Evolutionary conservation across 2,888 invertebrate species (phyloP).

Genomic region (Glaucopsyche alexis): DNA sequence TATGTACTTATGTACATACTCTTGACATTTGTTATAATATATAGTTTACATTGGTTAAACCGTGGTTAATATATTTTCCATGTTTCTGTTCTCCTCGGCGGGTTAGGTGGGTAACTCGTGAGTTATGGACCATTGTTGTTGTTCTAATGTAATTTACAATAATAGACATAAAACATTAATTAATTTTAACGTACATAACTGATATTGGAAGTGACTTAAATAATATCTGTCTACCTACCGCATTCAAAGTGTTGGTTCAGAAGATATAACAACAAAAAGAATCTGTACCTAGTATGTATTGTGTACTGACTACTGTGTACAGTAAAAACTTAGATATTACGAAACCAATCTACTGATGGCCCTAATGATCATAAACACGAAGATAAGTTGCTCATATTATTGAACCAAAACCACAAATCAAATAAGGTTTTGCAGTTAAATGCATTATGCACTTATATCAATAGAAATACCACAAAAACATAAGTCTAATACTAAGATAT

Average conservation of each 20-base stretch:
- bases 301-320: too few species aligned
- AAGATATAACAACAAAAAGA: too few species aligned
- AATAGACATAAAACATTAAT: neutral
- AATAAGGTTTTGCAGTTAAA: neutral
- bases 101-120: too few species aligned
- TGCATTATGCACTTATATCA: neutral
- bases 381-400: neutral
- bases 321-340: too few species aligned
- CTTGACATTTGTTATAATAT: too few species aligned
- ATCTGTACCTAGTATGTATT: too few species aligned
- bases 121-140: neutral
- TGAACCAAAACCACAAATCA: neutral
- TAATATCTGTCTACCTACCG: neutral
- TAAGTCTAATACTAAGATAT: neutral
- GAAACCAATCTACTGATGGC: too few species aligned
- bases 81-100: too few species aligned
- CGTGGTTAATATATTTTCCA: too few species aligned
- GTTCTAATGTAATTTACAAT: neutral
- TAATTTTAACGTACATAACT: neutral
- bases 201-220: neutral
- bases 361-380: neutral
- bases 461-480: conserved; percentile 8
- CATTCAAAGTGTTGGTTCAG: too few species aligned
- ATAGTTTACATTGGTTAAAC: too few species aligned
- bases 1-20: too few species aligned